Conservation (phyloP, 2,113 vertebrate species). For the Notothenia coriiceps region DNA sequence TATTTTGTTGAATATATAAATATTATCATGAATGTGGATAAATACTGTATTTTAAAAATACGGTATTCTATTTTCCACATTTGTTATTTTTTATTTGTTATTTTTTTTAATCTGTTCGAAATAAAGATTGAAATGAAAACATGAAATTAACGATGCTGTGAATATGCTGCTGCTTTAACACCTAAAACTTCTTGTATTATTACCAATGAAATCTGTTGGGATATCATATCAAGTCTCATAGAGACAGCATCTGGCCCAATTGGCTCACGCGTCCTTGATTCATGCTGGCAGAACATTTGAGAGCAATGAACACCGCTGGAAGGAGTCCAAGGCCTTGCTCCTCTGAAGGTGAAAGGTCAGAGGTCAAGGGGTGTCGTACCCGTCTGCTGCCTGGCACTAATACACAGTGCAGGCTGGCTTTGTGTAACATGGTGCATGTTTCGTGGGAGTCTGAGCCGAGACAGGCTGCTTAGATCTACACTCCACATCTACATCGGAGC, state of each 20-base stretch:
- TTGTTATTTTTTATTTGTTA: too few relatives aligned
- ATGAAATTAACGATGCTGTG: too few relatives aligned
- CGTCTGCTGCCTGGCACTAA: conserved; percentile 72
- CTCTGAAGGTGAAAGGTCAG: conserved; percentile 70
- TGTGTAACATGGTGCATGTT: conserved; percentile 52
- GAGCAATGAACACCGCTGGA: conserved; percentile 68
- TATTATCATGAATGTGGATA: too few relatives aligned
- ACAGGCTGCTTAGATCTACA: conserved; percentile 39
- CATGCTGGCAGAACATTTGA: conserved; percentile 69
- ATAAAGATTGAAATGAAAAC: too few relatives aligned
- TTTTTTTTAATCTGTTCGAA: too few relatives aligned
- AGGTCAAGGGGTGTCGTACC: conserved; percentile 63
- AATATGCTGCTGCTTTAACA: neutral
- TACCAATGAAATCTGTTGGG: conserved; percentile 16
- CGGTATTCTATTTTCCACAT: too few relatives aligned
- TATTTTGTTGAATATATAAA: too few relatives aligned
- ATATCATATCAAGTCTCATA: conserved; percentile 43
- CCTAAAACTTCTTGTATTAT: neutral
- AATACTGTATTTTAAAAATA: too few relatives aligned
- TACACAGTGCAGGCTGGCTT: conserved; percentile 47
- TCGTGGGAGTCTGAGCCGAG: conserved; percentile 52
- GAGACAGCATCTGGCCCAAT: conserved; percentile 59
- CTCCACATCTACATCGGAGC: conserved; percentile 12
- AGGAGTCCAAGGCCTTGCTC: conserved; percentile 54
- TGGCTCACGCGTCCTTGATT: conserved; percentile 30